Evolutionary conservation across 2,797 vertebrate genomes (phyloP), one percentile per base, ranked within the genome.

Genomic region (Choloepus didactylus): DNA sequence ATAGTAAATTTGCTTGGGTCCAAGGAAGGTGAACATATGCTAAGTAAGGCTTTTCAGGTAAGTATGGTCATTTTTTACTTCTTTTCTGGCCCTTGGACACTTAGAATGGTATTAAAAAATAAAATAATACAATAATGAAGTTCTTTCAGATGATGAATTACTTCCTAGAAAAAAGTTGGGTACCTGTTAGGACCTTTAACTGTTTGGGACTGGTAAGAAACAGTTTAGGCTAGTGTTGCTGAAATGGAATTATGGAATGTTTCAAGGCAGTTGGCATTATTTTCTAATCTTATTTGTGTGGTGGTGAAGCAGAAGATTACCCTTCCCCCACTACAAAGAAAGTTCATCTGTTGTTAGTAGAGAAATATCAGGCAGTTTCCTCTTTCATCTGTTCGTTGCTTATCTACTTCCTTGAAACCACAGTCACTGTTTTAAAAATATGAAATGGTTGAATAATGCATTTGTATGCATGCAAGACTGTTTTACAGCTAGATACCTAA

Each of bases 11-110:
- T 99, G 96, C 99, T 99, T 44, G 99, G 99, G 44, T 99, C 99
- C 93, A 99, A 99, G 98, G 99, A 99, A 98, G 99, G 99, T 9
- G 99, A 99, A 95, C 99, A 99, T 97, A 99, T 99, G 99, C 99
- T 99, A 66, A 99, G 99, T 98, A 99, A 99, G 98, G 99, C 99
- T 19, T 99, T 99, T 98, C 99, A 99, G 99, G 99, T 99, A 96
- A 98, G 98, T 96, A 3, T 60, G 72, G 11, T 60, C 38, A 18
- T 31, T 92, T 96, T 64, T 56, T 16, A 49, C 95, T 96, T 69
- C 67, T 79, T 1, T 81, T 60, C 75, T 92, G 73, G n/a, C 62
- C 75, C 21, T 10, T n/a, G 27, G 41, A 75, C 54, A 60, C 46
- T 23, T 87, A 84, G 66, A 72, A 46, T 67, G n/a, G 23, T 85